Evolutionary conservation across 2,888 invertebrate genomes (phyloP).

Genomic region (Ecliptopera silaceata): DNA sequence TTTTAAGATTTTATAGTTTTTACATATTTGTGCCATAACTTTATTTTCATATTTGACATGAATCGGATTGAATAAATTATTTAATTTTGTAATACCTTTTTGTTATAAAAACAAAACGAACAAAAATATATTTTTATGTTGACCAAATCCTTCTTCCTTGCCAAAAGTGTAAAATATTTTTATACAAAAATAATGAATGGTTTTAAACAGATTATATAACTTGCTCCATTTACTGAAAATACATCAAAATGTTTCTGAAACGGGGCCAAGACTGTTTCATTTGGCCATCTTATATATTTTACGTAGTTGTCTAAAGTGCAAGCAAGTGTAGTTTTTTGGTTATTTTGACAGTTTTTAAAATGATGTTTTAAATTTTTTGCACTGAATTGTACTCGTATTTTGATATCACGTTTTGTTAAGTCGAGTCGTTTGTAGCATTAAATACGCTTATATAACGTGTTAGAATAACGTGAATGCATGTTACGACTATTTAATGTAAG

Average conservation of each 20-base stretch:
- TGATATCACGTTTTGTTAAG: constrained; percentile 28
- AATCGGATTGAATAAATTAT: constrained; percentile 6
- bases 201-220: constrained; percentile 18
- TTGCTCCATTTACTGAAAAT: constrained; percentile 16
- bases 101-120: constrained; percentile 17
- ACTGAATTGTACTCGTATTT: constrained; percentile 28
- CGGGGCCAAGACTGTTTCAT: constrained; percentile 7
- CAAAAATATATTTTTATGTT: constrained; percentile 24
- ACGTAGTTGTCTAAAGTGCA: not conserved
- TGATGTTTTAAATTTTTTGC: constrained; percentile 8
- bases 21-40: constrained; percentile 34
- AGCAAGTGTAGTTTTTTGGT: constrained; percentile 12
- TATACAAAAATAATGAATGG: constrained; percentile 22
- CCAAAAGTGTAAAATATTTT: constrained; percentile 33
- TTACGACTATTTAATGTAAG: constrained; percentile 68
- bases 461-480: constrained; percentile 73
- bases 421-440: constrained; percentile 54
- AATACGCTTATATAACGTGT: constrained; percentile 71
- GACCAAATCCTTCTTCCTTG: constrained; percentile 27
- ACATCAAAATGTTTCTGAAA: not conserved
- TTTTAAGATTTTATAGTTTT: constrained; percentile 30
- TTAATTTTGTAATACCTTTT: constrained; percentile 7
- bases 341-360: constrained; percentile 11
- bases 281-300: not conserved
- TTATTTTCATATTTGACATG: constrained; percentile 17